Evolutionary conservation across 2,113 vertebrate species (phyloP), one percentile per base, ranked within the genome.

Genomic region (Sylvilagus bachmani): DNA sequence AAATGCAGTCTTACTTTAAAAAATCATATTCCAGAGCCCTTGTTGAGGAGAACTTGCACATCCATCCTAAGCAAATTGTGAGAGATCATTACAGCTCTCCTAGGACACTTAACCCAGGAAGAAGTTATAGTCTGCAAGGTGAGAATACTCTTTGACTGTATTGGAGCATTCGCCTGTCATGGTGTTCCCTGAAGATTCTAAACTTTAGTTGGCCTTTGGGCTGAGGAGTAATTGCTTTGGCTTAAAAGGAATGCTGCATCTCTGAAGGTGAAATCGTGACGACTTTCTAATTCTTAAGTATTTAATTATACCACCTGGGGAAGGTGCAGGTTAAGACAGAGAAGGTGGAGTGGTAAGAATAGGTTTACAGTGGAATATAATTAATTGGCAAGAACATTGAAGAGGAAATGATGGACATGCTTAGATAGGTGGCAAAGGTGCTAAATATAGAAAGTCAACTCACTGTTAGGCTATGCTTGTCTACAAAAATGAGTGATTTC

Each of bases 1-100:
- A 92, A 97, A 96, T 93, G 93, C 62, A 95, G 88, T 81, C 86
- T 97, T 97, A 82, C 83, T 64, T 97, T 96, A 90, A 96, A 88
- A 94, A 93, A 83, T 91, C 70, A 93, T 90, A 95, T 93, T 92
- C 87, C 88, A 96, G 95, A 97, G 69, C 77, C 90, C 85, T 96
- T 96, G 64, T 95, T 92, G 70, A 83, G 82, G 27, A 70, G 55
- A 14, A 53, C 88, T 91, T 95, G 88, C n/a, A 53, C 17, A 44
- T 95, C 36, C 38, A 81, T 64, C 67, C 74, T 89, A 82, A 95
- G 66, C 33, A 86, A 89, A 83, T 51, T 95, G 53, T 80, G 31
- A 93, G 93, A 95, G 86, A 91, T 88, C 95, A 88, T 8, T 85
- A 49, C 10, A n/a, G 53, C 67, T 94, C 36, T 88, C 49, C 61